Conservation (phyloP, 2,797 vertebrate species). For the Gobio occitaniae region DNA sequence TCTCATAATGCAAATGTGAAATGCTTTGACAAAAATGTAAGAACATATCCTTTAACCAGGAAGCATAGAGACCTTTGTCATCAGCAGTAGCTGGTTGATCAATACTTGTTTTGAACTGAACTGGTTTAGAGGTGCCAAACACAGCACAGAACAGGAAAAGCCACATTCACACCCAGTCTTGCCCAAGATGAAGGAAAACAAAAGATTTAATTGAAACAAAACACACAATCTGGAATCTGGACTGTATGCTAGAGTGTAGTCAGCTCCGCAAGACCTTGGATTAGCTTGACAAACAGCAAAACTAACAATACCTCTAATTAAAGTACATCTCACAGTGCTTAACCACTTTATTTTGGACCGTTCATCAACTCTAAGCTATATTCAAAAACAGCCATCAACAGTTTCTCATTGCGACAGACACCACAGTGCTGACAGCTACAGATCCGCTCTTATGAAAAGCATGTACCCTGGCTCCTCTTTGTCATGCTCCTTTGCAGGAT, state of each 20-base stretch:
- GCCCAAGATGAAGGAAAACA: not conserved
- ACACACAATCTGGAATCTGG: not conserved
- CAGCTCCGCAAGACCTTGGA: not conserved
- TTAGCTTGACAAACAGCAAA: not conserved
- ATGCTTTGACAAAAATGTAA: not conserved
- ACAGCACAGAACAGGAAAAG: conserved; percentile 49
- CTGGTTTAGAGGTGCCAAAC: conserved; percentile 46
- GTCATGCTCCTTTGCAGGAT: conserved; percentile 33
- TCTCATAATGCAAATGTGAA: not conserved
- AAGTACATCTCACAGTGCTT: not conserved
- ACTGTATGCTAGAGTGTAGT: not conserved
- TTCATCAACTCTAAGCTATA: not conserved
- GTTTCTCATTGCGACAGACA: conserved; percentile 16
- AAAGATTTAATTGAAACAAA: not conserved
- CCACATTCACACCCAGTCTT: conserved; percentile 42
- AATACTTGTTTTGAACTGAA: conserved; percentile 27
- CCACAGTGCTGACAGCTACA: conserved; percentile 24
- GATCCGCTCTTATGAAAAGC: not conserved
- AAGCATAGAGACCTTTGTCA: not conserved
- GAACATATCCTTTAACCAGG: not conserved
- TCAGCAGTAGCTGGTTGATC: conserved; percentile 1
- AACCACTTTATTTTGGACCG: not conserved
- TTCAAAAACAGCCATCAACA: conserved; percentile 34
- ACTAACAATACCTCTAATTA: not conserved
- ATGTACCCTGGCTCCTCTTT: conserved; percentile 32